Evolutionary conservation across 1,140 invertebrate genomes (phyloP), one percentile per base, ranked within the genome.

Genomic region (Apis florea): DNA sequence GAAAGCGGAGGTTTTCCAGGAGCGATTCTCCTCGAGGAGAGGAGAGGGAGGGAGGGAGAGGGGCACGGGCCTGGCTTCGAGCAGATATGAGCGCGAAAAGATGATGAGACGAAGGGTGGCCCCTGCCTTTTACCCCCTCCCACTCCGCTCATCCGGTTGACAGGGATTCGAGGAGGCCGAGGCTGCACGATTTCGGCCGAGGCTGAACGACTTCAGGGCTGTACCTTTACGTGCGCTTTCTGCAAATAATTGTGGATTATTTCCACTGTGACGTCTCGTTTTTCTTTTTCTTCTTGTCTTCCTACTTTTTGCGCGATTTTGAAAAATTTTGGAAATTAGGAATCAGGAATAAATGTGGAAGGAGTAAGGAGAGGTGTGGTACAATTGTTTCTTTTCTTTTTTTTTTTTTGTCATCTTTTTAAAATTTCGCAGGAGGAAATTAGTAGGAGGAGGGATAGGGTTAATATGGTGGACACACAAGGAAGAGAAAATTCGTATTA

Each of bases 21-120:
- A 40, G 79, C 82, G 77, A 83, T 88, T 86, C 31, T 40, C 85
- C 82, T 85, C 79, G 6, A 83, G 31, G 12, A 40, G 75, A 82
- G 86, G 74, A 82, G 82, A 85, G 81, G 4, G 31, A 31, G 70
- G 76, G 83, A 81, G n/a, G n/a, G n/a, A n/a, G n/a, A n/a, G n/a
- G 31, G 5, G 63, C 68, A 58, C 56, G 66, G 61, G 74, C 66
- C 88, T 89, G 88, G 78, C 88, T 88, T 76, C 82, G 85, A 85
- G 79, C 82, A 86, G 88, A 89, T 90, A 89, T 90, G 88, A 92
- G 88, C 89, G 90, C 85, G 91, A 92, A 93, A 93, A 93, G 92
- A 93, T 93, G 92, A 93, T 90, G 92, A 93, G 90, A 92, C 82
- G 89, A 90, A 90, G 86, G 87, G 84, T 91, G 88, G 87, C 84